Evolutionary conservation across 2,113 vertebrate species (phyloP), one percentile per base, ranked within the genome.

Genomic region (Pachyramphus minor): DNA sequence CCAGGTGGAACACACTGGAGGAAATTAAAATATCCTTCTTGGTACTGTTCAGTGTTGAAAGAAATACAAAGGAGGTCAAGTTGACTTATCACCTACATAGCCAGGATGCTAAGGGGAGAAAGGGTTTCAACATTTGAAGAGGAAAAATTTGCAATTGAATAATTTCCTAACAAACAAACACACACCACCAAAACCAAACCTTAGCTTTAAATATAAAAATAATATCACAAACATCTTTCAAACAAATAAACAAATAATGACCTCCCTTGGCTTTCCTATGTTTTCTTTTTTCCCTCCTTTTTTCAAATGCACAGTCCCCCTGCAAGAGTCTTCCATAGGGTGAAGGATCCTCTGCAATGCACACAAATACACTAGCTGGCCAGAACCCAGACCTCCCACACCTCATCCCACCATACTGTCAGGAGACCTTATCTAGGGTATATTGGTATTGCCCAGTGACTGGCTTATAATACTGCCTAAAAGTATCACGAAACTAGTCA

Each of bases 11-110:
- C 58, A 66, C 93, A 89, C 77, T 37, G 63, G 55, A 92, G 94
- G 96, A 97, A 97, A 97, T 97, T 90, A 96, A 97, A 97, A 95
- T 88, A 97, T 94, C 90, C 91, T 93, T 95, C 86, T 87, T 27
- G 59, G 96, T 96, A 93, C 33, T 90, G 84, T 64, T 93, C n/a
- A 47, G 76, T 79, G 85, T 80, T 95, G 87, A 91, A 95, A 96
- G 77, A 87, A 96, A 93, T 58, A 96, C 69, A 93, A 95, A 95
- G 74, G 82, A 91, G 78, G 58, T 77, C 89, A 89, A 90, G 78
- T 60, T 84, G 88, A 96, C 90, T 81, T 94, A 89, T 95, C 73
- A 90, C 58, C 85, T 95, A 37, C 60, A 33, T 2, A 80, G 76
- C 53, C 77, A 74, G 58, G 86, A 58, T 75, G 35, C 72, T 60